Base-by-base conservation (phyloP, 1,140 invertebrate genomes). In the Phymorhynchus buccinoides region DNA sequence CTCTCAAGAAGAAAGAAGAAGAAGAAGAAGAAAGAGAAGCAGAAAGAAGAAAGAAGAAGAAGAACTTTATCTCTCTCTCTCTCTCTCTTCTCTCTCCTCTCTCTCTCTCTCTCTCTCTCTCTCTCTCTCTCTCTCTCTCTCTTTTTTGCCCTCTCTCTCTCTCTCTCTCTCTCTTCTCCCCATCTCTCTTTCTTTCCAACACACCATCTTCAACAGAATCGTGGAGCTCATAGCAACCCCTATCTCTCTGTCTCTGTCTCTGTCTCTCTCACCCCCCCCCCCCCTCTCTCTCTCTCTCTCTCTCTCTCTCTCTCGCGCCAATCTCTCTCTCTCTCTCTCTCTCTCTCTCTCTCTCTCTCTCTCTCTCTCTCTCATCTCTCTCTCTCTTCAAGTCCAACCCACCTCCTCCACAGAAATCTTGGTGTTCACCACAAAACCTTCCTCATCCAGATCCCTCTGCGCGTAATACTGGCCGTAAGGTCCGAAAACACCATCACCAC, bases 381-480 rank as follows among this genome's bases (percentile, higher is more conserved):
- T 18, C 44, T 18, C 44, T 48, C 44, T 18, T 18, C 44, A 48
- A 48, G 7, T 18, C 44, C 35, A 30, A 12, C 35, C n/a, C 73
- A 39, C 73, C 73, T 77, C 73, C 73, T n/a, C 30, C 73, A 62
- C 56, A 14, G 56, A 27, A 27, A 62, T 14, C 14, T 62, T 4
- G 0, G 56, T 62, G 56, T 62, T 62, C 56, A 62, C n/a, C 18
- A 62, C 56, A 27, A 62, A 62, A 27, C 56, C 56, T 62, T 62
- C 56, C n/a, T 62, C 56, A 91, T 97, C 96, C 0, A 95, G 95
- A 35, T 95, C 95, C 81, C 97, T 96, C 90, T 97, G 96, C 16
- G 96, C 95, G 91, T 97, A 97, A 91, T 97, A 97, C 86, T 96
- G 96, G 88, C 95, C 95, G 91, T 96, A 97, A 7, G 96, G 96